A percentile compares a stretch with the other conserved stretches of the same genome.
phyloP scores from a whole-genome alignment of 2,888 invertebrate genomes.

The Agrochola litura region DNA sequence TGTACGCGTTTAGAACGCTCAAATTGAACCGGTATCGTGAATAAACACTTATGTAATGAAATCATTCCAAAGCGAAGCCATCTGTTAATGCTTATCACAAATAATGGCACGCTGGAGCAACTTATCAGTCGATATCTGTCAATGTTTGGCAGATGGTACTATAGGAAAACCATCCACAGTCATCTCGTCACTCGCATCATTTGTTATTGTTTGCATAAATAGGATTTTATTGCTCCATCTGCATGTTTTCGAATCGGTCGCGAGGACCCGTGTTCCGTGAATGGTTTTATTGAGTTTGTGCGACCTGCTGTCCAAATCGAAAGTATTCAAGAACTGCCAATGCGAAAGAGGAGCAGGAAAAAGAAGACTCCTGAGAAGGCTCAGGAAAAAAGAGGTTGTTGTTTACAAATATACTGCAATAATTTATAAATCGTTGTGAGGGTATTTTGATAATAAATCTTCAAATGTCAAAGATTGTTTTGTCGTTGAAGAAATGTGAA shows the following conservation, averaged over 20 bases:
- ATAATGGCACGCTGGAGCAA: slow-evolving; percentile 76
- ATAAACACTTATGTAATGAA: slow-evolving; percentile 77
- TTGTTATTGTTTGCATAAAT: slow-evolving; percentile 72
- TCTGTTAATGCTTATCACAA: slow-evolving; percentile 88
- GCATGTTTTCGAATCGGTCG: slow-evolving; percentile 38
- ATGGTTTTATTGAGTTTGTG: slow-evolving; percentile 84
- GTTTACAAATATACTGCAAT: slow-evolving; percentile 45
- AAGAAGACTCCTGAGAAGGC: slow-evolving; percentile 83
- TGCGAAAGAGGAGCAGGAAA: slow-evolving; percentile 90
- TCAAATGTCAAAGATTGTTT: slow-evolving; percentile 44
- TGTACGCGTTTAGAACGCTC: slow-evolving; percentile 64
- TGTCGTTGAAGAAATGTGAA: slow-evolving; percentile 50
- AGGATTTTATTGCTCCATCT: slow-evolving; percentile 57
- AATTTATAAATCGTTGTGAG: slow-evolving; percentile 48
- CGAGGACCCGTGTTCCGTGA: slow-evolving; percentile 65
- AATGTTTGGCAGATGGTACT: slow-evolving; percentile 80
- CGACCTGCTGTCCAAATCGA: slow-evolving; percentile 86
- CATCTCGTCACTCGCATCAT: slow-evolving; percentile 67
- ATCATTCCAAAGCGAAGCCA: slow-evolving; percentile 74
- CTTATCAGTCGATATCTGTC: slow-evolving; percentile 85
- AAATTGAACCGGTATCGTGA: slow-evolving; percentile 74
- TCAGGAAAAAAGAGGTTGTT: slow-evolving; percentile 79
- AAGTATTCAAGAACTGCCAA: slow-evolving; percentile 86
- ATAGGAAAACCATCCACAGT: slow-evolving; percentile 73
- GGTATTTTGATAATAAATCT: slow-evolving; percentile 63